Percentiles rank a stretch among this genome's conserved stretches.
Evolutionary conservation across 2,888 invertebrate genomes (phyloP).

Genomic region (Hofmannophila pseudospretella): DNA sequence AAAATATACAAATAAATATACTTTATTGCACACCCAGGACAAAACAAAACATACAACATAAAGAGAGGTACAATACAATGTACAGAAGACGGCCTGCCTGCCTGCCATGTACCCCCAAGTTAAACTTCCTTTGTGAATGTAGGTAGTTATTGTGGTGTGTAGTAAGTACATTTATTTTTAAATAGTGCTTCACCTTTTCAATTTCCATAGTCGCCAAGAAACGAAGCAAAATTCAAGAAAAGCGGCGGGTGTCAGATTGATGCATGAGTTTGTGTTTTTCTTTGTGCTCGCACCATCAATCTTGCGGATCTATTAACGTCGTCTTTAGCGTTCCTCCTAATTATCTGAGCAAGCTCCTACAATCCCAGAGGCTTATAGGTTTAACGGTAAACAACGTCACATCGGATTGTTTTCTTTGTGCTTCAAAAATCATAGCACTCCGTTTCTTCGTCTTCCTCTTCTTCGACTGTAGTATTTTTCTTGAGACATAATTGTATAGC

Average conservation of each 20-base stretch:
- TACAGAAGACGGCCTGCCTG: too few species aligned
- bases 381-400: conserved; percentile 26
- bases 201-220: conserved; percentile 8
- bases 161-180: too few species aligned
- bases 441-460: too few species aligned
- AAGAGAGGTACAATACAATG: too few species aligned
- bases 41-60: too few species aligned
- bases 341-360: conserved; percentile 49
- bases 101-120: too few species aligned
- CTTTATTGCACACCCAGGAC: too few species aligned
- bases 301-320: conserved; percentile 64
- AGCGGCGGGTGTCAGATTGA: conserved; percentile 53
- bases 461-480: too few species aligned
- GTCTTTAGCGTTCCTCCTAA: conserved; percentile 57
- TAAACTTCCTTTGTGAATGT: too few species aligned
- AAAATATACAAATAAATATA: too few species aligned
- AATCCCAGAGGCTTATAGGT: conserved; percentile 34
- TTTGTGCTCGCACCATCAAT: conserved; percentile 56
- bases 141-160: too few species aligned
- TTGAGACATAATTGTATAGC: too few species aligned
- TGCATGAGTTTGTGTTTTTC: conserved; percentile 62
- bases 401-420: conserved; percentile 12
- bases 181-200: conserved; percentile 7
- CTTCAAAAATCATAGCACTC: conserved; percentile 1
- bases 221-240: conserved; percentile 24